Evolutionary conservation across 2,113 vertebrate species (phyloP).

Genomic region (Athene cunicularia): DNA sequence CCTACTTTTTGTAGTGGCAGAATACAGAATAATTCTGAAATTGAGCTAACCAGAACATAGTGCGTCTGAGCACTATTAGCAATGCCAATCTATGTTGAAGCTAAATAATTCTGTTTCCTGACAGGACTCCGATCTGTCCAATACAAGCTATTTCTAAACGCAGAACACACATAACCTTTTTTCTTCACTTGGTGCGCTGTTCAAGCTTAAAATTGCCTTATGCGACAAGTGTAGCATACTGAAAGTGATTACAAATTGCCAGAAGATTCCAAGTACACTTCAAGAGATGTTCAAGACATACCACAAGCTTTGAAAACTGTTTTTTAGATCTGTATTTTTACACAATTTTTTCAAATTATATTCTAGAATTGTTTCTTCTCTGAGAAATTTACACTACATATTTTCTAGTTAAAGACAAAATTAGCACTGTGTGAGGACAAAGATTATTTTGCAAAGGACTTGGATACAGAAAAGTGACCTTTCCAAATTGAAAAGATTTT

Average conservation of each 20-base stretch:
- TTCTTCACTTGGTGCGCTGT: not conserved
- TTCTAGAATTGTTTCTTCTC: not conserved
- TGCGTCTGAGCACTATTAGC: rapidly evolving
- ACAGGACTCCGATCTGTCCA: not conserved
- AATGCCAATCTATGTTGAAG: not conserved
- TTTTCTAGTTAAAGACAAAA: not conserved
- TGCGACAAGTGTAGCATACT: not conserved
- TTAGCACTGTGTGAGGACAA: not conserved
- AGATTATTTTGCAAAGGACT: not conserved
- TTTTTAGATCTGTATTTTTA: not conserved
- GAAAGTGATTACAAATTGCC: not conserved
- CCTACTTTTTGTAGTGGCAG: not conserved
- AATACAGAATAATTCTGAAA: not conserved
- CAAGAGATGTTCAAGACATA: not conserved
- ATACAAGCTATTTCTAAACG: not conserved
- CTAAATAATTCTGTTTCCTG: not conserved
- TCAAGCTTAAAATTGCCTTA: not conserved
- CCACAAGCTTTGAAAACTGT: not conserved
- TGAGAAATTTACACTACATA: rapidly evolving
- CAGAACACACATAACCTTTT: not conserved
- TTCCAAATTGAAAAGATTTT: not conserved
- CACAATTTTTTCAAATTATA: not conserved
- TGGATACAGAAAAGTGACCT: not conserved
- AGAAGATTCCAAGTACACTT: not conserved
- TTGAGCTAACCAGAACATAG: not conserved